phyloP scores from a whole-genome alignment of 35 echinoderm and acorn worm genomes.

The Acanthaster planci region DNA sequence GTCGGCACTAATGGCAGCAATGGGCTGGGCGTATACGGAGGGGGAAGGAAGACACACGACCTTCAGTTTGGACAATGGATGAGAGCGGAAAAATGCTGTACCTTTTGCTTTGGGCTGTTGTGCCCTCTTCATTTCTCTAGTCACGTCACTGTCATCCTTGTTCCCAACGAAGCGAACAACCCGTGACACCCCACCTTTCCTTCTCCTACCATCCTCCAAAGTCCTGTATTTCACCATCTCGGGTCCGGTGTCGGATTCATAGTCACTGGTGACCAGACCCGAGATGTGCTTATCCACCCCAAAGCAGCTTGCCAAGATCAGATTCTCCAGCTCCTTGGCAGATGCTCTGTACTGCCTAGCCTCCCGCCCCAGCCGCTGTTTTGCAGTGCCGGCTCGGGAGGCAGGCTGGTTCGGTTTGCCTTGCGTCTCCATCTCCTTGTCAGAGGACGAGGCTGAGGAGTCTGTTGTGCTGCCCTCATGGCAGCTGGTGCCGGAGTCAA shows the following conservation, averaged over 20 bases:
- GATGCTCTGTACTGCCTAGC: neutral
- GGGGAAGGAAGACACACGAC: no score
- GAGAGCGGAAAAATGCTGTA: neutral
- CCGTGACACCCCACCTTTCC: neutral
- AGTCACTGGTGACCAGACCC: constrained; percentile 24
- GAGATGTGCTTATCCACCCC: neutral
- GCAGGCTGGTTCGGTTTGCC: no score
- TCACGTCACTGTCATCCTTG: neutral
- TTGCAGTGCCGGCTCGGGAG: neutral
- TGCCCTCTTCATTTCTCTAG: neutral
- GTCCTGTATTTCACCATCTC: neutral
- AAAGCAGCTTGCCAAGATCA: constrained; percentile 10
- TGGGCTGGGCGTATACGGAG: no score
- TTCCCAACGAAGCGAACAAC: neutral
- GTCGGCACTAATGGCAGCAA: neutral
- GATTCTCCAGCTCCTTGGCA: constrained; percentile 1
- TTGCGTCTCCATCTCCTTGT: neutral
- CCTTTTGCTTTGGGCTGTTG: neutral
- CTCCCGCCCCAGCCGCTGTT: neutral
- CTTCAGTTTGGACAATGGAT: no score
- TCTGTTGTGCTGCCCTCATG: constrained; percentile 6
- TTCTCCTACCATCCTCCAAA: neutral
- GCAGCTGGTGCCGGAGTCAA: constrained; percentile 38
- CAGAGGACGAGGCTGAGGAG: neutral
- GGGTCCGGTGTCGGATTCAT: constrained; percentile 32